A percentile compares a stretch with the other conserved stretches of the same genome.
Evolutionary conservation across 2,888 invertebrate species (phyloP).

Genomic region (Macrosiphum euphorbiae): DNA sequence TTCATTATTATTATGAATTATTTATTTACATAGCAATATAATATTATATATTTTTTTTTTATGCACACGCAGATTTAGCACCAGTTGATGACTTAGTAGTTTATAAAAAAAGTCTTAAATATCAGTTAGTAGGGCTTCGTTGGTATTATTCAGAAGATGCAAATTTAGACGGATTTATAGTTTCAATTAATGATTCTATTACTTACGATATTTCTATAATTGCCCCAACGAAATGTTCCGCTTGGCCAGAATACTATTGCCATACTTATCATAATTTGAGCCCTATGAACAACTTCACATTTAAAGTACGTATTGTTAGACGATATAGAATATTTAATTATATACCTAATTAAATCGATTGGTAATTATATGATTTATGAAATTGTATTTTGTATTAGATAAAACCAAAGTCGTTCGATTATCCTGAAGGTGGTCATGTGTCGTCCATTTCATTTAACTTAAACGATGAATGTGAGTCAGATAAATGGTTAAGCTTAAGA

Average conservation of each 20-base stretch:
- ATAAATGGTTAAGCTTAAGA: neutral
- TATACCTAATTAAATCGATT: neutral
- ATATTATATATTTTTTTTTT: neutral
- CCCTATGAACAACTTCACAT: neutral
- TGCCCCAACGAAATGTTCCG: neutral
- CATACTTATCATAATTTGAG: constrained; percentile 6
- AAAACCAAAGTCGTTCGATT: neutral
- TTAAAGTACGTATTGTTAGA: neutral
- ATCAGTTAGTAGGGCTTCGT: constrained; percentile 3
- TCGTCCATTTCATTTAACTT: neutral
- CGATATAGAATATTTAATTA: neutral
- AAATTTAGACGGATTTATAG: constrained; percentile 20
- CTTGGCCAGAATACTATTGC: constrained; percentile 41
- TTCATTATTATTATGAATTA: neutral
- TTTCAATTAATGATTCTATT: constrained; percentile 15
- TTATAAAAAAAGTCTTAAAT: constrained; percentile 42
- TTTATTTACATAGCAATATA: neutral
- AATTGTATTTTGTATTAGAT: neutral
- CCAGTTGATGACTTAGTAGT: constrained; percentile 36
- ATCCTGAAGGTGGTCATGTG: neutral
- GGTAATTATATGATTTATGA: neutral
- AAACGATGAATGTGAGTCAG: constrained; percentile 23
- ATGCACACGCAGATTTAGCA: neutral
- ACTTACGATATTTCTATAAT: neutral
- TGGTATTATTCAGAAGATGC: constrained; percentile 4